Conservation (phyloP, 2,797 vertebrate genomes). For the Apogon hyalosoma region DNA sequence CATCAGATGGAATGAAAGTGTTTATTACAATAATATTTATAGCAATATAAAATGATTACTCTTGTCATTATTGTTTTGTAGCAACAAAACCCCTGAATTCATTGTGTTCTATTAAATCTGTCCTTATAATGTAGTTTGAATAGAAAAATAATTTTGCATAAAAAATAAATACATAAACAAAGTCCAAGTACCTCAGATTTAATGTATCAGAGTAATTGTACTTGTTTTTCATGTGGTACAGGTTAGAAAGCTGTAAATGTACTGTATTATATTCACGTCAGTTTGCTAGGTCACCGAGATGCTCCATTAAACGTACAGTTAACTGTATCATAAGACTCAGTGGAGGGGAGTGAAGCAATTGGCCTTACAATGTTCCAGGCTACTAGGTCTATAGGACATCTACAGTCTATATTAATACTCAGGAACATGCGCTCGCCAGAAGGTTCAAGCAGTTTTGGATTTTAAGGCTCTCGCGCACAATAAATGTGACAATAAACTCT, state of each 20-base stretch:
- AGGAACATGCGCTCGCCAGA: slow-evolving; percentile 5
- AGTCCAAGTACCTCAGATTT: no score
- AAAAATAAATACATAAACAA: no score
- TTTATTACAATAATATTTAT: no score
- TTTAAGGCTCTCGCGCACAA: slow-evolving; percentile 2
- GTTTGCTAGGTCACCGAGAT: slow-evolving; percentile 29
- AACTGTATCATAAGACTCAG: slow-evolving; percentile 33
- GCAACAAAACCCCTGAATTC: no score
- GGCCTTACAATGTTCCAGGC: slow-evolving; percentile 37
- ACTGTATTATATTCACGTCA: not conserved
- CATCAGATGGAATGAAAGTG: no score
- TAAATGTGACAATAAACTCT: slow-evolving; percentile 31
- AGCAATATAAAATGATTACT: no score
- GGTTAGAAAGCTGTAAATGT: slow-evolving; percentile 1
- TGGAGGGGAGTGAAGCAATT: slow-evolving; percentile 32
- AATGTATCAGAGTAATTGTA: no score
- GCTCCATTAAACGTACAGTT: slow-evolving; percentile 45
- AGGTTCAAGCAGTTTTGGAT: slow-evolving; percentile 26
- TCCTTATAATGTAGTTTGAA: not conserved
- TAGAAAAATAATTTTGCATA: no score
- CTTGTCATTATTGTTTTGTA: no score
- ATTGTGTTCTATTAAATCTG: no score
- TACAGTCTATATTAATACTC: slow-evolving; percentile 30
- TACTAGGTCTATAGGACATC: slow-evolving; percentile 27
- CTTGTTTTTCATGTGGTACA: not conserved